Base-by-base conservation (phyloP, 2,888 invertebrate genomes). In the Rhyacophila evoluta region DNA sequence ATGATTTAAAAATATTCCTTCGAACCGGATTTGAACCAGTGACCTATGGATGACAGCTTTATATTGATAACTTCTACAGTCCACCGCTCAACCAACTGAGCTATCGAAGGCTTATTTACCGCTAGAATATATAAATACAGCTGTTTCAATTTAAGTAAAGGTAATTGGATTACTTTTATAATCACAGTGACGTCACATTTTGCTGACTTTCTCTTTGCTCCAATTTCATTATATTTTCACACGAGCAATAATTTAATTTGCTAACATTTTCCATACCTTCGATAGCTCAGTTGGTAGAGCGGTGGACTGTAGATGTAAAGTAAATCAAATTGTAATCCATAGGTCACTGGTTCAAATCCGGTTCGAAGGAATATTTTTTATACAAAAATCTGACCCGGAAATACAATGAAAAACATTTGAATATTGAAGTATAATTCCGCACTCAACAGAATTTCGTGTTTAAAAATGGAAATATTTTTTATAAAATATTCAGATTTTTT, bases 221-320 rank as follows among this genome's bases (percentile, higher is more conserved):
- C 2, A 19, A 55, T 55, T 55, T 25, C 10, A 6, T 55, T 2
- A 55, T 55, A 19, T 8, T 55, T 19, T 25, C 29, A 4, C 6
- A n/a, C n/a, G n/a, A n/a, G n/a, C n/a, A n/a, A n/a, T n/a, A n/a
- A n/a, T n/a, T n/a, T 19, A 6, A 8, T 19, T 10, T 1, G 19
- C 6, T 5, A 19, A 1, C 6, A 25, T 55, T 8, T 33, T 25
- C 8, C 10, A 55, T 25, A 10, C 89, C 89, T 89, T 89, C 89
- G 89, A 89, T 89, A 89, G 89, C 89, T 89, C 89, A 89, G 89
- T 89, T 89, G 89, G 89, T 89, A 89, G 89, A 89, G 89, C 89
- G 89, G 89, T 89, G 88, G 88, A 89, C 89, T 89, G 88, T 88
- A 89, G 88, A 77, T 79, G 85, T 86, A 69, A 37, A 33, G 19